Base-by-base conservation (phyloP, 2,797 vertebrate species). In the Crypturellus tataupa region DNA sequence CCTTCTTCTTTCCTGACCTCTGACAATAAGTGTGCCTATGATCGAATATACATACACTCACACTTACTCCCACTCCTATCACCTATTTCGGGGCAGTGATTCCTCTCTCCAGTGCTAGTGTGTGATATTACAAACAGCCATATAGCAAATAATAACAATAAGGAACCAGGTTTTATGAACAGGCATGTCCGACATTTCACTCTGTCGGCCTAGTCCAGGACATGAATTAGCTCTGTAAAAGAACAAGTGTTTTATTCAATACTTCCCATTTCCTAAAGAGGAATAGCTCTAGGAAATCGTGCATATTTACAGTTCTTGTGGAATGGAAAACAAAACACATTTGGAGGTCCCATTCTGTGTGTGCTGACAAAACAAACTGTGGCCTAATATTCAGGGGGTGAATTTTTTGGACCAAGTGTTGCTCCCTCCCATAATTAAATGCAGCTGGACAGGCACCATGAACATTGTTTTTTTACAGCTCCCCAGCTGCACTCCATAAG, bases 1-100 rank as follows among this genome's bases (percentile, higher is more conserved):
- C 89, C 73, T 97, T 94, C 83, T 86, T 93, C 94, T 77, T 92
- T 94, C 85, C 93, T 95, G 96, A 96, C 95, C 87, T 87, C 71
- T 87, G 85, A 96, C 77, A 64, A 85, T 80, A 94, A 90, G 94
- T 24, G 87, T 95, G 95, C 90, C 96, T 97, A 97, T 18, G 5
- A 95, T 80, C 1, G 0, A 95, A 94, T 84, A 89, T 83, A 93
- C 1, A 5, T 89, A 95, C 91, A 95, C 56, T 90, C 79, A 58
- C 47, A 72, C 23, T 85, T 5, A 4, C 78, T 94, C 86, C 78
- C 10, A 3, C 40, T 44, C 78, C 78, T 47, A 90, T 85, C 62
- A 42, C 79, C 81, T 87, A 23, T 31, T 44, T 64, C 63, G 84
- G 89, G 88, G 94, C 90, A 96, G 91, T 82, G 90, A 86, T 92